Evolutionary conservation across 2,888 invertebrate genomes (phyloP).

Genomic region (Nysson spinosus): DNA sequence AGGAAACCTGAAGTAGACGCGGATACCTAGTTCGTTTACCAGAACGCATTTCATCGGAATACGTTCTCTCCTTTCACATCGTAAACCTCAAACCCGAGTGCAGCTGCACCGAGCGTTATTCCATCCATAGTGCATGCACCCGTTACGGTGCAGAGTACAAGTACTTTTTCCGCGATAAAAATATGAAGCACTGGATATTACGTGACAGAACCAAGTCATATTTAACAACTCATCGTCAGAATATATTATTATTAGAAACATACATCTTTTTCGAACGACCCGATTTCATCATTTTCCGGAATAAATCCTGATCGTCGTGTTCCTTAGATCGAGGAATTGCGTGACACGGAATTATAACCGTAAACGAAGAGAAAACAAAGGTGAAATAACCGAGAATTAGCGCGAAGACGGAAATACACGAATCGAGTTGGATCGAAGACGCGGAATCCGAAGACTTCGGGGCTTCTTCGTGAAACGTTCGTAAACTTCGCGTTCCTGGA

Average conservation of each 20-base stretch:
- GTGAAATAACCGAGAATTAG: no score
- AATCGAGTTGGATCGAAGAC: constrained; percentile 5
- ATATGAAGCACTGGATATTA: no score
- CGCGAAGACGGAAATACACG: no score
- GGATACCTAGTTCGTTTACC: constrained; percentile 29
- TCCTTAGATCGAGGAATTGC: constrained; percentile 8
- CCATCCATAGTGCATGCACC: no score
- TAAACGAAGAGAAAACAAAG: neutral
- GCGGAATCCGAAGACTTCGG: constrained; percentile 15
- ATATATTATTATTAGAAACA: no score
- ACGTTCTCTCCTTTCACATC: constrained; percentile 15
- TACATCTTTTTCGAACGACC: no score
- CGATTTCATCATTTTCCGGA: no score
- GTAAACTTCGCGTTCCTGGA: constrained; percentile 20
- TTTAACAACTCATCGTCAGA: no score
- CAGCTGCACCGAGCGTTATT: constrained; percentile 50
- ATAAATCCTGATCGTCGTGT: no score
- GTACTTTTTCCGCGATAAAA: no score
- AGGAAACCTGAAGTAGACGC: neutral
- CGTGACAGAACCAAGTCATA: no score
- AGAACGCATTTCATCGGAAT: constrained; percentile 5
- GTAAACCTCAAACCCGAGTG: constrained; percentile 31
- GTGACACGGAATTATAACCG: neutral
- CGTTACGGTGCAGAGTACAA: no score
- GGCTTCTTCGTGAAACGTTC: constrained; percentile 3